Conservation (phyloP, 2,888 invertebrate species). For the Conops quadrifasciatus region DNA sequence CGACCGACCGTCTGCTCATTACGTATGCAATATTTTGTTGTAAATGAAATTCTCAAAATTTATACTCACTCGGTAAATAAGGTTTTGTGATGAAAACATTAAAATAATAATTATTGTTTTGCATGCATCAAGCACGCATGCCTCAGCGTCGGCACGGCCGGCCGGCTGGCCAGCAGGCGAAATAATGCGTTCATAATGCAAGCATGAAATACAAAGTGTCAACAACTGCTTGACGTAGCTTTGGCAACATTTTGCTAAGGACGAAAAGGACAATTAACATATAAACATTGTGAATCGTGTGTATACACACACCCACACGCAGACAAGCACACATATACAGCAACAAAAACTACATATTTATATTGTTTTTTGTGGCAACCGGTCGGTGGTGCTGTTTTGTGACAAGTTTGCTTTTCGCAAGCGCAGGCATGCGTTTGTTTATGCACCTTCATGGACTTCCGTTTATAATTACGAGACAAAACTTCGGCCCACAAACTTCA, state of each 20-base stretch:
- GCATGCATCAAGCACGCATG: neutral
- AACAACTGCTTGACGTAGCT: neutral
- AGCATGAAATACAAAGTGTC: neutral
- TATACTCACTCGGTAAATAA: slow-evolving; percentile 1
- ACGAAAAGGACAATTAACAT: slow-evolving; percentile 6
- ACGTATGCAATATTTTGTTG: neutral
- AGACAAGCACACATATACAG: neutral
- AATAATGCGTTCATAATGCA: neutral
- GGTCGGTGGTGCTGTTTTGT: neutral
- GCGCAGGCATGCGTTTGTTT: neutral
- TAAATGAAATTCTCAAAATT: slow-evolving; percentile 1
- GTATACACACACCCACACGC: neutral
- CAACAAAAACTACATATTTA: neutral
- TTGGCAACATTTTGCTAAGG: neutral
- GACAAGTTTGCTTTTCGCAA: neutral
- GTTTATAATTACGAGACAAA: slow-evolving; percentile 24
- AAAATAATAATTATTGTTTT: slow-evolving; percentile 7
- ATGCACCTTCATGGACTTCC: neutral
- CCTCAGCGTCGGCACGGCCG: neutral
- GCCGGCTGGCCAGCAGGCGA: neutral
- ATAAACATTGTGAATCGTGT: too few species aligned
- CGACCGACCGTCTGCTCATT: neutral
- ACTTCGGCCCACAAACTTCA: slow-evolving; percentile 11
- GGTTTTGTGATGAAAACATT: slow-evolving; percentile 5
- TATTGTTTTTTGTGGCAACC: neutral